Evolutionary conservation across 2,888 invertebrate species (phyloP), one percentile per base, ranked within the genome.

Genomic region (Rhamnusium bicolor): DNA sequence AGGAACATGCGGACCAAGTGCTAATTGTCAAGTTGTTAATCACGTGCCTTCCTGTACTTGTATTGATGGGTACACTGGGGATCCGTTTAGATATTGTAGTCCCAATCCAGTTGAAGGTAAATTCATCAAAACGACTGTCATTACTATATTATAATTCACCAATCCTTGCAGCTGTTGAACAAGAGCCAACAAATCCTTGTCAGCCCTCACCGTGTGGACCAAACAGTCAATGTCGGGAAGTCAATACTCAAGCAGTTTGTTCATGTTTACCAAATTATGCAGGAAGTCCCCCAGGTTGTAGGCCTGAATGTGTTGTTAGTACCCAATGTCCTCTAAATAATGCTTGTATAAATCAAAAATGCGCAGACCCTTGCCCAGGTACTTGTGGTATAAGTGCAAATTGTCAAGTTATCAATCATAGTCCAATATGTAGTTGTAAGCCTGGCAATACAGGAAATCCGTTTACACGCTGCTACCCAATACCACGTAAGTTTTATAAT

Each of bases 331-430:
- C 91, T 16, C 87, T 91, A 29, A 90, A 92, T 82, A 91, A 90
- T 83, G 93, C 94, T 49, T 95, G 95, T 87, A 90, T 93, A 18
- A 92, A 92, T 83, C 92, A 93, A 86, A 93, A 92, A 84, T 95
- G 95, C 84, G 85, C 90, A 10, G 92, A 95, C 86, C 94, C 94
- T 18, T 95, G 95, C 83, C 91, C 90, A 76, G 94, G 92, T 83
- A 92, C 92, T 21, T 95, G 95, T 87, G 94, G 94, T 6, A 83
- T 90, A 40, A 92, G 91, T 80, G 93, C 94, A 10, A 87, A 91
- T 71, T 95, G 95, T 83, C 91, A 92, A 87, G 94, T 94, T 4
- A 90, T 93, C 62, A 94, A 94, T 84, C 95, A 95, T 83, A 93
- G 93, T 81, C 94, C 95, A 5, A 93, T 93, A 73, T 93, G 93